Base-by-base conservation (phyloP, 2,888 invertebrate species). In the Clunio marinus region DNA sequence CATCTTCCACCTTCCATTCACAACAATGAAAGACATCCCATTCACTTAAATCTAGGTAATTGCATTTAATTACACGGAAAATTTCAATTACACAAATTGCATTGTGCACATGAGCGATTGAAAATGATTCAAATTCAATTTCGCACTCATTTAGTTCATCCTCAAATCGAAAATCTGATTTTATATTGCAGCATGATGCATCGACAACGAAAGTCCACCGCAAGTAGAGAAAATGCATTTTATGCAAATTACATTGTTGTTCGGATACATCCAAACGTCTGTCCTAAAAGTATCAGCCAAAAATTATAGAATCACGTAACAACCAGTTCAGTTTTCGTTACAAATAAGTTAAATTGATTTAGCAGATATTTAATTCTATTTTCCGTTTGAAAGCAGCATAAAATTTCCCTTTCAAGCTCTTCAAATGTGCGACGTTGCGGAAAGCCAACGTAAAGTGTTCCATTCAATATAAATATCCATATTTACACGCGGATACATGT, bases 21-120 rank as follows among this genome's bases (percentile, higher is more conserved):
- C 1, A 22, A 35, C 17, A 22, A 55, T 55, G 51, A 2, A n/a
- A 35, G 8, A 35, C n/a, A n/a, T n/a, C n/a, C n/a, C 41, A 41
- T 41, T 41, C n/a, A n/a, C n/a, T 41, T 20, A 37, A 58, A 65
- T 65, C 51, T 15, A 65, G 46, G 65, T 65, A 51, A 65, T 65
- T 65, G 65, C 20, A 46, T 51, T 65, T 65, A 65, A 65, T 65
- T 65, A 32, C 65, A 65, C 46, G 65, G 65, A 65, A 65, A 65
- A 65, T 65, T 46, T n/a, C 51, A 65, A 65, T 65, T 65, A 45
- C 24, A 62, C 37, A 65, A 46, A 65, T 65, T 46, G 46, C 15
- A 46, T 8, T 59, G 25, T 28, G 32, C 28, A 15, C 58, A 32
- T 37, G 37, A 22, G 60, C 37, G 35, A 28, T 41, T 8, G 22